Base-by-base conservation (phyloP, 2,113 vertebrate species). In the Phoxinus phoxinus region DNA sequence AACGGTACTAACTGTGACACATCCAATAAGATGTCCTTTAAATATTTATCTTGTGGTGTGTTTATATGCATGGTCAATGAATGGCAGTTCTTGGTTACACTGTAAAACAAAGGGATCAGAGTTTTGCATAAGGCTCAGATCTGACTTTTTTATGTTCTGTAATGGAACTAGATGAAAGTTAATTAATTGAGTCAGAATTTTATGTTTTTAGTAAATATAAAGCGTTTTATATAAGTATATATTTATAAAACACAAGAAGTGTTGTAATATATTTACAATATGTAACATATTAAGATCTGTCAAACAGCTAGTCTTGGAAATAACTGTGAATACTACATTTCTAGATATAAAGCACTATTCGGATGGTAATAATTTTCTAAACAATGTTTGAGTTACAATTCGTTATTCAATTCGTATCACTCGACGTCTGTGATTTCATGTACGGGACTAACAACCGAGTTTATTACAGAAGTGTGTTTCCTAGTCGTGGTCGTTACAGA, bases 231-330 rank as follows among this genome's bases (percentile, higher is more conserved):
- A 44, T 9, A 44, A 44, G 41, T 44, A 44, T 44, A 9, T 44
- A 44, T 44, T 13, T 48, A 48, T 13, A 13, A 46, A 46, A 44
- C 44, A 44, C 11, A 46, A 32, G 15, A 32, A 67, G 27, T 9
- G 65, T 27, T 69, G 6, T 17, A 21, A 81, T 77, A 35, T 69
- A 56, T 58, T 41, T 56, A 74, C 61, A 63, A 35, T 59, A 82
- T 84, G 75, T n/a, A 65, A 61, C 59, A 44, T 35, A 65, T 72
- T 72, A 81, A 85, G 56, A 86, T 89, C 72, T 72, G 85, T 75
- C 85, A 51, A 84, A 78, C 78, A 87, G 23, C 73, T 51, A 48
- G 46, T 15, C 48, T 51, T 19, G 15, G 15, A 51, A 51, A 56
- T 25, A 35, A 76, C 78, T 85, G 83, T 89, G 72, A 87, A 84